Conservation (phyloP, 1,140 invertebrate species). For the Drosophila guanche region DNA sequence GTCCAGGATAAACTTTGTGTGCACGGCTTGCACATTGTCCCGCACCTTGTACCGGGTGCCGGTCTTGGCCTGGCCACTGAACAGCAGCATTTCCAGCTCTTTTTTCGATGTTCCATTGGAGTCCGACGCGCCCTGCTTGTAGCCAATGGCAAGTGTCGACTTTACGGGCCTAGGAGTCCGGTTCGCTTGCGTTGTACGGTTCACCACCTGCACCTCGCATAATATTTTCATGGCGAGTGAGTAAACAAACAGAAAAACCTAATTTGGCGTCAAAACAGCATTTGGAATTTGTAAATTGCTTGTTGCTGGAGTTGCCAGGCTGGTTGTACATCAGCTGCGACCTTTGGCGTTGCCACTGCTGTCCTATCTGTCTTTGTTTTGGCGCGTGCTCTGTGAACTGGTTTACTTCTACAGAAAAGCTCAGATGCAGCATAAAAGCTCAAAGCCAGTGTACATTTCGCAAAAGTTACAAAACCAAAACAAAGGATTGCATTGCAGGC, state of each 20-base stretch:
- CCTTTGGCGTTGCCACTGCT: neutral
- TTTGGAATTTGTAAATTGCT: slow-evolving; percentile 74
- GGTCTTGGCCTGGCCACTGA: slow-evolving; percentile 87
- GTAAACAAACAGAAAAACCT: neutral
- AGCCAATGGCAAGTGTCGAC: slow-evolving; percentile 88
- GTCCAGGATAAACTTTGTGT: slow-evolving; percentile 88
- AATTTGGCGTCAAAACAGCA: slow-evolving; percentile 33
- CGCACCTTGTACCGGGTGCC: slow-evolving; percentile 88
- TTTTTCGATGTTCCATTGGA: slow-evolving; percentile 70
- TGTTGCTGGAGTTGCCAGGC: slow-evolving; percentile 12
- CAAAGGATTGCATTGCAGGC: slow-evolving; percentile 6
- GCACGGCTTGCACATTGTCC: slow-evolving; percentile 87
- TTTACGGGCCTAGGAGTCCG: slow-evolving; percentile 84
- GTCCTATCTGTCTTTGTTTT: too few relatives aligned
- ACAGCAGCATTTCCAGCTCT: slow-evolving; percentile 87
- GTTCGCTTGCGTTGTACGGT: slow-evolving; percentile 84
- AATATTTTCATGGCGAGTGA: slow-evolving; percentile 86
- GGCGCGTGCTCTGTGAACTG: too few relatives aligned
- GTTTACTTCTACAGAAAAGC: too few relatives aligned
- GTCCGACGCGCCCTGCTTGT: slow-evolving; percentile 80
- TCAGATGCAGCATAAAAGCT: slow-evolving; percentile 17
- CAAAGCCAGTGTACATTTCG: neutral
- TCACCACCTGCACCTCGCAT: slow-evolving; percentile 87
- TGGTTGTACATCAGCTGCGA: slow-evolving; percentile 4
- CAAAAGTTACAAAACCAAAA: slow-evolving; percentile 43